Evolutionary conservation across 1,140 invertebrate genomes (phyloP), one percentile per base, ranked within the genome.

Genomic region (Stegodyphus dumicola): DNA sequence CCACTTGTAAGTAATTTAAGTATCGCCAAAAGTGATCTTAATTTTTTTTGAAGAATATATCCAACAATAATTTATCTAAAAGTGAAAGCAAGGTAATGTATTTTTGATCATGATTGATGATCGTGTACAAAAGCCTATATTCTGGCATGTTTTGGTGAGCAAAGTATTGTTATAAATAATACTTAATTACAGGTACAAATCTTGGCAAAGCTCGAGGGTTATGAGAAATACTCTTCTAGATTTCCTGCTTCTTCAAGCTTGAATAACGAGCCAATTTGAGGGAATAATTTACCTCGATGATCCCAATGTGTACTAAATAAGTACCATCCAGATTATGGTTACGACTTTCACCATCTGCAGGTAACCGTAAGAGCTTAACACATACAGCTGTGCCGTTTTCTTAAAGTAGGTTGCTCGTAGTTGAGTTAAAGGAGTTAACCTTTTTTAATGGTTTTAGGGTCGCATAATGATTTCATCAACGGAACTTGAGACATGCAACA

Each of bases 391-490:
- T n/a, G 65, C 56, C 15, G 65, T 78, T 69, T 54, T 69, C 77
- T 69, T 52, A 69, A 80, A 80, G 67, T 80, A 80, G 77, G 77
- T 80, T 78, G 65, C 52, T 18, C 53, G 66, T 52, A 65, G 13
- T 9, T 18, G 65, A 67, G n/a, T 18, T 67, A 67, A 67, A 67
- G 48, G 66, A 71, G 65, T 80, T 80, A 71, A 80, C 77, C 77
- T 80, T 80, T 67, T 77, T 60, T 80, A 80, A 80, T 80, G 77
- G 77, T n/a, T 56, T 71, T n/a, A 6, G 52, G 51, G 67, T 80
- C 77, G 67, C 53, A 80, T 80, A 71, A 80, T 80, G 65, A 80
- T 80, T 70, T 80, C 69, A 80, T 80, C 77, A 80, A 80, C 52
- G 67, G 67, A 71, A 70, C 54, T 10, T 71, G 48, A 60, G 53